These are phyloP conservation scores for Paedocypris micromegethes DNA, from an alignment of 2,797 vertebrate genomes.

Conservation along the genomic window DNA sequence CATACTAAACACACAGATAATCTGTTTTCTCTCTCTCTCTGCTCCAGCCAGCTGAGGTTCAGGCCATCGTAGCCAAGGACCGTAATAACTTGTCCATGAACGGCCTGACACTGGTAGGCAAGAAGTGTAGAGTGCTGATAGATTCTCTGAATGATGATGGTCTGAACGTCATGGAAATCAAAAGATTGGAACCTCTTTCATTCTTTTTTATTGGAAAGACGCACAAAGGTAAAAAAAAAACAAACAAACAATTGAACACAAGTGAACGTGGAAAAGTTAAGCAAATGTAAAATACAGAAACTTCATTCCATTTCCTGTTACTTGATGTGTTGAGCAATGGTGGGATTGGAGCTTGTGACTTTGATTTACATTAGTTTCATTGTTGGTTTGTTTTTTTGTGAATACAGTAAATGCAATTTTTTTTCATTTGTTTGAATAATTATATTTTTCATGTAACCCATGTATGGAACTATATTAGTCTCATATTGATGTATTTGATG, in stretches of 20 bases:
- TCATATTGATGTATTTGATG: neutral
- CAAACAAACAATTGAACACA: too few relatives aligned
- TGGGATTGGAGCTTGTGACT: too few relatives aligned
- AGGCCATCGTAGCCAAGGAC: neutral
- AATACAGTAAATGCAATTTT: too few relatives aligned
- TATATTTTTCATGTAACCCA: too few relatives aligned
- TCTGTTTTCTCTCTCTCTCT: conserved; percentile 10
- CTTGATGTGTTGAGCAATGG: too few relatives aligned
- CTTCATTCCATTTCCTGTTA: too few relatives aligned
- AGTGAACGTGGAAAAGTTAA: too few relatives aligned
- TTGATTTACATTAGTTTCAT: too few relatives aligned
- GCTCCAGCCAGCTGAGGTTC: conserved; percentile 33
- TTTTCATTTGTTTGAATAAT: too few relatives aligned
- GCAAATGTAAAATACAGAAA: too few relatives aligned
- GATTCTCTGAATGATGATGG: neutral
- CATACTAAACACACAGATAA: neutral
- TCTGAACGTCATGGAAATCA: conserved; percentile 42
- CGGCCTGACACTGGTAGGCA: conserved; percentile 33
- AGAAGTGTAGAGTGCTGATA: conserved; percentile 45
- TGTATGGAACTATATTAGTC: too few relatives aligned
- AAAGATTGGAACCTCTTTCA: conserved; percentile 30
- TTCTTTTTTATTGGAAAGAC: conserved; percentile 41
- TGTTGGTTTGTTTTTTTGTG: too few relatives aligned
- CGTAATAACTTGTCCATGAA: conserved; percentile 2
- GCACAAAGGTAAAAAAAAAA: neutral